Percentiles rank a stretch among this genome's conserved stretches.
Conservation (phyloP, 2,888 invertebrate genomes). For the Lochmaea crataegi region DNA sequence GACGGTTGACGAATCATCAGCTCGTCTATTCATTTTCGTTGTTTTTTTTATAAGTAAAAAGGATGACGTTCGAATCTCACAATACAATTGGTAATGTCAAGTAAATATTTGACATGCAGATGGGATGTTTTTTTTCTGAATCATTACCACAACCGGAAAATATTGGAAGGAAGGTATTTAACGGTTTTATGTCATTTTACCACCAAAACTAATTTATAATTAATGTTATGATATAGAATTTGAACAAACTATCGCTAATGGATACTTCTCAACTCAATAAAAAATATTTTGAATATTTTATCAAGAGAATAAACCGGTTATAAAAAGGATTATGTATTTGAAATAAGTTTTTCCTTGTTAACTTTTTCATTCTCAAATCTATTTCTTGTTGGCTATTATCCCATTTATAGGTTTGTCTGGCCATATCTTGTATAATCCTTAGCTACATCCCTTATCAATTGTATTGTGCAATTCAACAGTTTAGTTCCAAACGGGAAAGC, state of each 20-base stretch:
- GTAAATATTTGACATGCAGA: slow-evolving; percentile 33
- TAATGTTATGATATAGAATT: not conserved
- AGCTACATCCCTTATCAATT: too few species aligned
- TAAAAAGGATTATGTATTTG: not conserved
- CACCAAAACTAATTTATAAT: slow-evolving; percentile 11
- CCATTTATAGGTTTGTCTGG: too few species aligned
- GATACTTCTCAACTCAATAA: not conserved
- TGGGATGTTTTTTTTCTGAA: slow-evolving; percentile 26
- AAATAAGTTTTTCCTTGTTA: not conserved
- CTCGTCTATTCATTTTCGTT: slow-evolving; percentile 21
- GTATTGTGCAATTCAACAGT: too few species aligned
- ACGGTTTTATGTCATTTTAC: slow-evolving; percentile 8
- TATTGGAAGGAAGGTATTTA: slow-evolving; percentile 8
- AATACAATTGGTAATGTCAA: slow-evolving; percentile 32
- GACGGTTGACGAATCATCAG: slow-evolving; percentile 39
- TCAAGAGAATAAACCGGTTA: not conserved
- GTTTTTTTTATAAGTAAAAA: slow-evolving; percentile 20
- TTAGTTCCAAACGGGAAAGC: too few species aligned
- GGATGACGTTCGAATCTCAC: slow-evolving; percentile 27
- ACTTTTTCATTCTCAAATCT: too few species aligned
- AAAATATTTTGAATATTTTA: not conserved
- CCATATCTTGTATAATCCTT: too few species aligned
- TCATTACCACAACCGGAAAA: slow-evolving; percentile 4
- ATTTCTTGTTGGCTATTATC: too few species aligned
- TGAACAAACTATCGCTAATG: not conserved